phyloP scores from a whole-genome alignment of 2,888 invertebrate species.

The Caenorhabditis sp. region DNA sequence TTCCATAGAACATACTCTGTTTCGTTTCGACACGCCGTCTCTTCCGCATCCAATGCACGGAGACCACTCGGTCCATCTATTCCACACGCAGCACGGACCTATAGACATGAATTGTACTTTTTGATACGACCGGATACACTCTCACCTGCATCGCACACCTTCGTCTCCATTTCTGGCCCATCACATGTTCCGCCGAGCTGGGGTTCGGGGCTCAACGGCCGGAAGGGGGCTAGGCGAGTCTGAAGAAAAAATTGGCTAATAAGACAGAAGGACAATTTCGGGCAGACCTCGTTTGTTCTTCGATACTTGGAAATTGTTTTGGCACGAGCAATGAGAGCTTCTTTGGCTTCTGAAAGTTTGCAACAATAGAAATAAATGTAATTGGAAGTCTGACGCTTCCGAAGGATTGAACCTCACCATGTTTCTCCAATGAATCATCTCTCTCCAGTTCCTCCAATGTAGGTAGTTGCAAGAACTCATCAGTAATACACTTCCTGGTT shows the following conservation, averaged over 20 bases:
- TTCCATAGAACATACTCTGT: conserved; percentile 64
- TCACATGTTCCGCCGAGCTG: conserved; percentile 70
- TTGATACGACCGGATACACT: neutral
- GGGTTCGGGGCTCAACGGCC: conserved; percentile 45
- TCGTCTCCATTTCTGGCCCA: conserved; percentile 71
- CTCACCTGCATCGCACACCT: conserved; percentile 75
- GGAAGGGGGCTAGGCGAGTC: conserved; percentile 58
- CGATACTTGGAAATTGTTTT: conserved; percentile 65
- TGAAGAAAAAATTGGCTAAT: conserved; percentile 14
- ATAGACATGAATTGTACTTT: conserved; percentile 11
- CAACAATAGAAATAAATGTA: neutral
- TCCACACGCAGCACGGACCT: conserved; percentile 75
- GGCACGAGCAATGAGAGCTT: conserved; percentile 64
- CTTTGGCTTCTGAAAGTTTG: conserved; percentile 61
- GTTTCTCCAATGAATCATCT: conserved; percentile 64
- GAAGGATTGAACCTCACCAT: conserved; percentile 30
- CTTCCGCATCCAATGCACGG: conserved; percentile 72
- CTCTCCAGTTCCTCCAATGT: conserved; percentile 72
- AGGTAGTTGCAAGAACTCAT: conserved; percentile 75
- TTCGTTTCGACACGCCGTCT: conserved; percentile 64
- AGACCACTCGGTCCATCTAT: conserved; percentile 74
- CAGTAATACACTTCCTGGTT: conserved; percentile 72
- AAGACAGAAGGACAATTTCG: neutral
- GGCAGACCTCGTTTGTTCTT: conserved; percentile 53
- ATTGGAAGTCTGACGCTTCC: too few relatives aligned